phyloP scores from a whole-genome alignment of 2,113 vertebrate species.

The Campylomormyrus numenius region DNA sequence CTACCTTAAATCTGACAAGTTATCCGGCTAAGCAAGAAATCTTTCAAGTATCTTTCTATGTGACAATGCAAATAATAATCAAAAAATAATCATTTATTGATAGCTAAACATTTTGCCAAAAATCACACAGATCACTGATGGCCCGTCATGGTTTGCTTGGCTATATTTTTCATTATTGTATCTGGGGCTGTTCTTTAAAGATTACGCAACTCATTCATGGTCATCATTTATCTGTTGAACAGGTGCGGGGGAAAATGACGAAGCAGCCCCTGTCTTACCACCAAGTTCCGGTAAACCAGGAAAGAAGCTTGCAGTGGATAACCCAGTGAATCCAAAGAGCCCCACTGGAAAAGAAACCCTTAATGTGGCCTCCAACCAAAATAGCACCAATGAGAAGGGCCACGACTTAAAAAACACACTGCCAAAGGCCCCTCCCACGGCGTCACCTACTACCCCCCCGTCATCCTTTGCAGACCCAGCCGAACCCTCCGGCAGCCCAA shows the following conservation, averaged over 20 bases:
- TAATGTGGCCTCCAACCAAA: rapidly evolving
- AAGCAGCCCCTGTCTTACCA: neutral
- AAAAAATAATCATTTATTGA: neutral
- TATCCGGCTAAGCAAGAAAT: neutral
- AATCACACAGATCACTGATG: neutral
- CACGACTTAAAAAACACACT: rapidly evolving
- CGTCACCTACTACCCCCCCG: neutral
- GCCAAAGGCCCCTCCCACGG: rapidly evolving
- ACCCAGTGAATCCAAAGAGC: neutral
- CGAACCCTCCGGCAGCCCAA: neutral
- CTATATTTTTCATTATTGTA: neutral
- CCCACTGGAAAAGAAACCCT: neutral
- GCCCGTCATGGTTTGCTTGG: neutral
- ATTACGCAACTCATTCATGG: neutral
- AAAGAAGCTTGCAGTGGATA: neutral
- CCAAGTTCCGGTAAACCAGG: neutral
- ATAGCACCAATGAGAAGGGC: neutral
- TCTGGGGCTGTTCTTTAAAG: neutral
- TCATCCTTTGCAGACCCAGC: neutral
- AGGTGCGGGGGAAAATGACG: rapidly evolving
- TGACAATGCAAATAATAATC: neutral
- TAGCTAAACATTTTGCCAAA: neutral
- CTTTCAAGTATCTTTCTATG: neutral
- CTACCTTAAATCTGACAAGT: neutral
- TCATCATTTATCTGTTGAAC: neutral